Conservation (phyloP, 2,797 vertebrate genomes). For the Myiotriccus ornatus region DNA sequence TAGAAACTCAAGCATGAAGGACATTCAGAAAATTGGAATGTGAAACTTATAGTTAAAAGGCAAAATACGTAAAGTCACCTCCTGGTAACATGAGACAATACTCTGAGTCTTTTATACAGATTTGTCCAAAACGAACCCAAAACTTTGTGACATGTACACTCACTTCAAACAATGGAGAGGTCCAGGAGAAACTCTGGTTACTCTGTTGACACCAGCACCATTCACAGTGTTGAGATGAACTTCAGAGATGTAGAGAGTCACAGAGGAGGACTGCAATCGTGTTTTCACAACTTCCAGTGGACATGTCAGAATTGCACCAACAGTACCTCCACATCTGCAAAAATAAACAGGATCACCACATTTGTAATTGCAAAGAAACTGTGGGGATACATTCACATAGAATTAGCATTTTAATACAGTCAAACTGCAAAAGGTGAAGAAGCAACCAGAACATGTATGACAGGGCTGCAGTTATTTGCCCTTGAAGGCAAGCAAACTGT, state of each 20-base stretch:
- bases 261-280: conserved; percentile 92
- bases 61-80: background rate
- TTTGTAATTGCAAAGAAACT: background rate
- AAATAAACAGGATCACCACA: background rate
- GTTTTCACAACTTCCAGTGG: conserved; percentile 99
- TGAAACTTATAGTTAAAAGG: background rate
- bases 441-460: fast-evolving
- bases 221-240: conserved; percentile 92
- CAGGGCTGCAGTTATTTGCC: background rate
- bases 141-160: background rate
- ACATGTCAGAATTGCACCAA: conserved; percentile 97
- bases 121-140: background rate
- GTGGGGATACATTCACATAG: background rate
- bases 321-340: conserved; percentile 94
- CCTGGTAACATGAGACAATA: background rate
- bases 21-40: fast-evolving
- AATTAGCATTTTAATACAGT: background rate
- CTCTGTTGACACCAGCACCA: conserved; percentile 83
- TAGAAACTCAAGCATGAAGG: background rate
- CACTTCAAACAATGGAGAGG: conserved; percentile 97
- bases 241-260: conserved; percentile 93
- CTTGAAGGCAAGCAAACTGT: background rate
- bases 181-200: conserved; percentile 89
- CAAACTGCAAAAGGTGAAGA: background rate
- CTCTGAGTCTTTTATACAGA: background rate